Conservation (phyloP, 2,113 vertebrate genomes). For the Vulpes lagopus region DNA sequence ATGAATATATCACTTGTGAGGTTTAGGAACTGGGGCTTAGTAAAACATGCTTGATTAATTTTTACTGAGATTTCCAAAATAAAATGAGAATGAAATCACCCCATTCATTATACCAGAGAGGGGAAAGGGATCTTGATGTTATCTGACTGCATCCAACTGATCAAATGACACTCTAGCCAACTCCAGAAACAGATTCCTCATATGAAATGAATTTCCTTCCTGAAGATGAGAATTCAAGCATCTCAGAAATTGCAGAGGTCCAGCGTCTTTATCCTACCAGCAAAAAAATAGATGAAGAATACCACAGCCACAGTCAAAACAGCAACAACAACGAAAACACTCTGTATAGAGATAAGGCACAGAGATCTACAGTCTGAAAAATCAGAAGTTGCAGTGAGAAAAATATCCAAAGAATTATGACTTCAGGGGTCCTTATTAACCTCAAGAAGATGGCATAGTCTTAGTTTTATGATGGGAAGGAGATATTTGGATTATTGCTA, state of each 20-base stretch:
- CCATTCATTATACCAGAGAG: conserved; percentile 70
- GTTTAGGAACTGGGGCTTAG: conserved; percentile 74
- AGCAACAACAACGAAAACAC: background rate
- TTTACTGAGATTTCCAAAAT: conserved; percentile 83
- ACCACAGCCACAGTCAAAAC: background rate
- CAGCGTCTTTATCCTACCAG: background rate
- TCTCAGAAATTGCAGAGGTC: background rate
- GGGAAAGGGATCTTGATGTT: conserved; percentile 60
- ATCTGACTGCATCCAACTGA: conserved; percentile 74
- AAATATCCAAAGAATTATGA: background rate
- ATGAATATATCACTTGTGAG: conserved; percentile 69
- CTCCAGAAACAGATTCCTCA: background rate
- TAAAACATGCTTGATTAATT: conserved; percentile 81
- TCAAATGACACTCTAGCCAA: conserved; percentile 51
- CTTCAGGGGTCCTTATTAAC: background rate
- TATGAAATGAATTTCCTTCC: background rate
- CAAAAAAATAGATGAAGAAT: background rate
- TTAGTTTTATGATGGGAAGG: background rate
- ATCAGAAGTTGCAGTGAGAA: background rate
- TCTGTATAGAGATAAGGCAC: background rate
- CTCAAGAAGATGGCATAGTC: background rate
- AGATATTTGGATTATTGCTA: conserved; percentile 33
- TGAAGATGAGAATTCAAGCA: background rate
- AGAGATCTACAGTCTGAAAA: background rate
- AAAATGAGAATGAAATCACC: conserved; percentile 75